phyloP scores from a whole-genome alignment of 1,140 invertebrate genomes.

The Palaemon carinicauda region DNA sequence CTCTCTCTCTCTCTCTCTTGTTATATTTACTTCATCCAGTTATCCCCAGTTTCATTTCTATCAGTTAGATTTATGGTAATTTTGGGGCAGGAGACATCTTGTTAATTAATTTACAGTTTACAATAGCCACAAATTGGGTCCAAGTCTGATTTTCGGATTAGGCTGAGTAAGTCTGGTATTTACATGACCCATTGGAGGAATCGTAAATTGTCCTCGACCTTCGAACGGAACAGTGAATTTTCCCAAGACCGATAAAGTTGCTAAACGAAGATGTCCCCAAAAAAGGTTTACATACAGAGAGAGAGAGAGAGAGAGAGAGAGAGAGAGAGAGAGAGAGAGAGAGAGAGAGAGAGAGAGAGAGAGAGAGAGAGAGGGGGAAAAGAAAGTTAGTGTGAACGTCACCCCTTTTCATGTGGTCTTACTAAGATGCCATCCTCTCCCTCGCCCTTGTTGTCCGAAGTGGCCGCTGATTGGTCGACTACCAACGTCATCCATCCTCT shows the following conservation, averaged over 20 bases:
- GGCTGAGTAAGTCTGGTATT: no score
- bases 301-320: neutral
- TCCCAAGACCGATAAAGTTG: neutral
- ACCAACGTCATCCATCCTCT: constrained; percentile 2
- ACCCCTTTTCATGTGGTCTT: constrained; percentile 43
- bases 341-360: constrained; percentile 20
- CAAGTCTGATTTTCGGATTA: no score
- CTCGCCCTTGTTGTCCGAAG: constrained; percentile 48
- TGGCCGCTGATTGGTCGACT: constrained; percentile 38
- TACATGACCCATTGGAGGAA: no score
- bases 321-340: constrained; percentile 7
- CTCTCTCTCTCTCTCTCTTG: neutral
- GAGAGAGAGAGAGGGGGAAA: constrained; percentile 23
- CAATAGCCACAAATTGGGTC: no score
- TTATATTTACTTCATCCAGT: neutral
- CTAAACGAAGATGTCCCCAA: neutral
- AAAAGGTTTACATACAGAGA: neutral
- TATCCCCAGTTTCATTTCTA: neutral
- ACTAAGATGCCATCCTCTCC: constrained; percentile 53
- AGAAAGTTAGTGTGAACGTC: constrained; percentile 40
- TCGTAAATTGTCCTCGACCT: neutral
- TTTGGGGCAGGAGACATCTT: neutral
- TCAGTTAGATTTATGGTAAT: neutral
- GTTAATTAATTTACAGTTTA: neutral
- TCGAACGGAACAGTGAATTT: neutral